These are phyloP conservation scores for Lasius platythorax DNA, from an alignment of 2,888 invertebrate species.

Conservation along the genomic window DNA sequence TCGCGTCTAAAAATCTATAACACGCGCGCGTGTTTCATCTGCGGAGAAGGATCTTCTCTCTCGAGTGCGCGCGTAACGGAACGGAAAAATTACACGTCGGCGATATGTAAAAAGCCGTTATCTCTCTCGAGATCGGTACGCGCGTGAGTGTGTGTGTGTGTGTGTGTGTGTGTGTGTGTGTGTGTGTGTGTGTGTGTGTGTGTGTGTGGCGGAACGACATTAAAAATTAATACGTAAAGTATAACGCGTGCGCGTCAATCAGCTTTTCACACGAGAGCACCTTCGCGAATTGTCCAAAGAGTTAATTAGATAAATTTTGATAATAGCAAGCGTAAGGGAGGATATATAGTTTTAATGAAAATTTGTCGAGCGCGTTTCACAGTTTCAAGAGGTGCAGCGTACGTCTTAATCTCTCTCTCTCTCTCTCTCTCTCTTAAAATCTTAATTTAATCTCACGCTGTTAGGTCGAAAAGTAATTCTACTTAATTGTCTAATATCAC, in stretches of 20 bases:
- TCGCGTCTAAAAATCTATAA: conserved; percentile 53
- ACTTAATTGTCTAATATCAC: not conserved
- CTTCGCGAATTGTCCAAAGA: not conserved
- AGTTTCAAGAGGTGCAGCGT: conserved; percentile 7
- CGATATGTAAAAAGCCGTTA: conserved; percentile 15
- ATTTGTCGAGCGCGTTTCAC: not conserved
- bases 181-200: too few species aligned
- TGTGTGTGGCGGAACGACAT: not conserved
- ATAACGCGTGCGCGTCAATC: not conserved
- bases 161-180: too few species aligned
- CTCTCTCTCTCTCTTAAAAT: not conserved
- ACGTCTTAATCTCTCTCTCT: conserved; percentile 8
- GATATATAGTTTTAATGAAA: not conserved
- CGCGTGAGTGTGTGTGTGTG: too few species aligned
- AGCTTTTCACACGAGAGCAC: not conserved
- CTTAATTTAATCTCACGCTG: not conserved
- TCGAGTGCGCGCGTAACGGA: conserved; percentile 21
- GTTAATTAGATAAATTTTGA: not conserved
- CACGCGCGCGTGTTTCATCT: conserved; percentile 37
- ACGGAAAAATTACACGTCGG: conserved; percentile 25
- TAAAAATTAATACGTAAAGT: conserved; percentile 25
- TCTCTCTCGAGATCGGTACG: conserved; percentile 5
- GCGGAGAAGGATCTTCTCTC: not conserved
- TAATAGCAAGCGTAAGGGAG: not conserved
- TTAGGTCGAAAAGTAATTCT: not conserved